Conservation (phyloP, 2,113 vertebrate species). For the Leucoraja erinaceus region DNA sequence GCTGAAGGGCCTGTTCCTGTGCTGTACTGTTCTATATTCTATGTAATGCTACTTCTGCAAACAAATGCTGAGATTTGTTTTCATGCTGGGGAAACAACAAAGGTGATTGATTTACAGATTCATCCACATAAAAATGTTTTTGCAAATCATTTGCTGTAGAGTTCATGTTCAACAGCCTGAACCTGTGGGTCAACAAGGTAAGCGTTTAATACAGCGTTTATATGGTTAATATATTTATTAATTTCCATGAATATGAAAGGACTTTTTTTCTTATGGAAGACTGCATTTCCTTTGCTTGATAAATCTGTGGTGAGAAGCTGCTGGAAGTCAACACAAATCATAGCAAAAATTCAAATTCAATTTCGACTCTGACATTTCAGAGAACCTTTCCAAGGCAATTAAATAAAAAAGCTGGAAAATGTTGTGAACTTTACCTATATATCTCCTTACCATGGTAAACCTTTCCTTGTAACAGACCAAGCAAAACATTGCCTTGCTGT, state of each 20-base stretch:
- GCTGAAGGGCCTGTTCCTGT: too few relatives aligned
- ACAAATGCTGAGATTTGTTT: neutral
- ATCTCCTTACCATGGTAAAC: constrained; percentile 86
- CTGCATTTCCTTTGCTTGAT: neutral
- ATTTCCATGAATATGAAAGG: neutral
- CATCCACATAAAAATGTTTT: neutral
- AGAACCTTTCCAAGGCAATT: too few relatives aligned
- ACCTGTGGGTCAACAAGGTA: neutral
- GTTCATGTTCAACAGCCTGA: neutral
- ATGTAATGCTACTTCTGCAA: neutral
- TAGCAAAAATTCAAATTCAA: neutral
- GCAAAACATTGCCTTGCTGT: constrained; percentile 69
- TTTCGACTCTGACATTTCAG: neutral
- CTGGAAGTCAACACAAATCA: neutral
- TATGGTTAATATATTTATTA: neutral
- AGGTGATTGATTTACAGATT: neutral
- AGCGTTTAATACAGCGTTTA: too few relatives aligned
- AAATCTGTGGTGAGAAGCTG: neutral
- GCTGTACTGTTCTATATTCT: too few relatives aligned
- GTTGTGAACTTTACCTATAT: neutral
- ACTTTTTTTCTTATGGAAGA: neutral
- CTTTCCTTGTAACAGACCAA: constrained; percentile 86
- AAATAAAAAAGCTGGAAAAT: neutral
- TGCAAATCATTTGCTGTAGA: neutral
- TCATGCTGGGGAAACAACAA: too few relatives aligned